Evolutionary conservation across 2,797 vertebrate genomes (phyloP), one percentile per base, ranked within the genome.

Genomic region (Naso thynnoides): DNA sequence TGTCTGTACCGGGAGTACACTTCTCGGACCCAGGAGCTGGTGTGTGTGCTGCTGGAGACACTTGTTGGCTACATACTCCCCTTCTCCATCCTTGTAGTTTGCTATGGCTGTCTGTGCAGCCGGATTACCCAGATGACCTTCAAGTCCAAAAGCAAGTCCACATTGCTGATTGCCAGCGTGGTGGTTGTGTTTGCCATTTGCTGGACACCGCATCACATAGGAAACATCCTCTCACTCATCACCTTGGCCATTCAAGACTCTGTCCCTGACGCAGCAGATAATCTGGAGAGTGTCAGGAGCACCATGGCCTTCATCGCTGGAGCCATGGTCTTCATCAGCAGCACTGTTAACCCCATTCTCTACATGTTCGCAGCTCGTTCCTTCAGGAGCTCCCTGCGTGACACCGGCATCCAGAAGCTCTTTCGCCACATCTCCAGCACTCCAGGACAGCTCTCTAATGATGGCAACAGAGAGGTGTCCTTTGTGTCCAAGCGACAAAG

Each of bases 201-300:
- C 68, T 97, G 96, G 96, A 93, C 95, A 0, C 96, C 96, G 8
- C 94, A 96, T 73, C 96, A 97, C 44, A 52, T 95, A 3, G 93
- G 91, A 42, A 97, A 97, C 50, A 5, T 95, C 52, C 81, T 96
- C 6, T 94, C 93, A 0, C 62, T 97, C 26, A 61, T 94, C 76
- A 76, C 80, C 6, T 41, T 94, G 48, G 82, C 91, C 61, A 81
- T 66, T 6, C 31, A 90, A 2, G 5, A 31, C 2, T 82, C 88
- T 4, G 44, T 77, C 3, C 0, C 45, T 0, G 24, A 88, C 1
- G 53, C 47, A 8, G 90, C 90, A 16, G 0, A 41, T 0, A 31
- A n/a, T 3, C 72, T 97, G 79, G 87, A 93, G 19, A 70, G 57
- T 0, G 61, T 81, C 26, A 73, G 87, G 33, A n/a, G 0, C 54